Evolutionary conservation across 1,140 invertebrate genomes (phyloP).

Genomic region (Hesperophylax magnus): DNA sequence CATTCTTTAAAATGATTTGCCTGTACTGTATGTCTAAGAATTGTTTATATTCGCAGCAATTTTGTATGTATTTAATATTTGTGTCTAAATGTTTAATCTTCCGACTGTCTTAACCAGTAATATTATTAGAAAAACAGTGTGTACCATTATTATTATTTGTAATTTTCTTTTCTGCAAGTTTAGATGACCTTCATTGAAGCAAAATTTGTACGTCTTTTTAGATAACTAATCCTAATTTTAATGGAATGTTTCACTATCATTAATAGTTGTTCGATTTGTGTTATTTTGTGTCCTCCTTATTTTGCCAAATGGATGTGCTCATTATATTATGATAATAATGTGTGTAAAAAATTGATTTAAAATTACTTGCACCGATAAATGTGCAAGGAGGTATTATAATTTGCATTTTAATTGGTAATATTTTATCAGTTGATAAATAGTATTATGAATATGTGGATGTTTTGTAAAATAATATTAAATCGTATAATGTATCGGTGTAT

Average conservation of each 20-base stretch:
- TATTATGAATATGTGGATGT: background rate
- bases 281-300: background rate
- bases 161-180: background rate
- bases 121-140: background rate
- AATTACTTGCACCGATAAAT: background rate
- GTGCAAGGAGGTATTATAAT: constrained; percentile 1
- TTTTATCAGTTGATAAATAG: background rate
- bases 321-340: background rate
- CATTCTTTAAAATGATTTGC: too few species aligned
- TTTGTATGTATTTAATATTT: background rate
- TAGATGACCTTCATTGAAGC: background rate
- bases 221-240: too few species aligned
- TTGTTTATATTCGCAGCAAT: background rate
- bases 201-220: background rate
- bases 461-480: background rate
- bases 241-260: too few species aligned
- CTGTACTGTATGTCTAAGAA: background rate
- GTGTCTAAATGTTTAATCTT: constrained; percentile 24
- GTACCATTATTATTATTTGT: background rate
- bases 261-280: too few species aligned
- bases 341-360: background rate
- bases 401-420: background rate
- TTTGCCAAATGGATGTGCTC: constrained; percentile 30
- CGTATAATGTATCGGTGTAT: background rate
- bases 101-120: background rate